Conservation (phyloP, 1,140 invertebrate genomes). For the Drosophila saltans region DNA sequence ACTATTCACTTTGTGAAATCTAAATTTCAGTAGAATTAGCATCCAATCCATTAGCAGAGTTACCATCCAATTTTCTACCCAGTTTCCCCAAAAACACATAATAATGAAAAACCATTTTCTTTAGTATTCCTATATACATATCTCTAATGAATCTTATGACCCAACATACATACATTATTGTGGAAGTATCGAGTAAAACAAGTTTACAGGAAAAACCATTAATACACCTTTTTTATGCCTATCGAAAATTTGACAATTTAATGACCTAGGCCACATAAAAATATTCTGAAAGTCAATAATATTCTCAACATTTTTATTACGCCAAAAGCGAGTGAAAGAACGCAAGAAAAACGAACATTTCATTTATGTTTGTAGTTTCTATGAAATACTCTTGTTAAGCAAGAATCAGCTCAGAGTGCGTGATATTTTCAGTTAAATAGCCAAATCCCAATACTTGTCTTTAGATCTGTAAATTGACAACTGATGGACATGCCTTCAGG, state of each 20-base stretch:
- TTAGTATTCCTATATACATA: too few species aligned
- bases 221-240: neutral
- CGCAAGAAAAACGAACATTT: neutral
- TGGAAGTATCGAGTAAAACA: neutral
- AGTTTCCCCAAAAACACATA: too few species aligned
- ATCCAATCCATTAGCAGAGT: too few species aligned
- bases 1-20: too few species aligned
- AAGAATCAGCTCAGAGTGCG: slow-evolving; percentile 18
- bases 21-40: too few species aligned
- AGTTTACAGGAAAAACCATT: neutral
- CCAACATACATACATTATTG: neutral
- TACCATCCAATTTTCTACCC: too few species aligned
- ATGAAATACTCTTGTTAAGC: slow-evolving; percentile 21
- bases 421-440: slow-evolving; percentile 31
- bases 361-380: neutral
- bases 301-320: slow-evolving; percentile 3
- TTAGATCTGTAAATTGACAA: slow-evolving; percentile 1
- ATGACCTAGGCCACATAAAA: neutral
- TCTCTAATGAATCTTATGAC: too few species aligned
- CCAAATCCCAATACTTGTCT: neutral
- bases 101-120: too few species aligned
- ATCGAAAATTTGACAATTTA: slow-evolving; percentile 11
- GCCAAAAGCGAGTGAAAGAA: neutral
- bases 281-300: neutral
- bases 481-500: slow-evolving; percentile 2